Base-by-base conservation (phyloP, 92 coral and sea anemone species). In the Epizoanthus scotinus region DNA sequence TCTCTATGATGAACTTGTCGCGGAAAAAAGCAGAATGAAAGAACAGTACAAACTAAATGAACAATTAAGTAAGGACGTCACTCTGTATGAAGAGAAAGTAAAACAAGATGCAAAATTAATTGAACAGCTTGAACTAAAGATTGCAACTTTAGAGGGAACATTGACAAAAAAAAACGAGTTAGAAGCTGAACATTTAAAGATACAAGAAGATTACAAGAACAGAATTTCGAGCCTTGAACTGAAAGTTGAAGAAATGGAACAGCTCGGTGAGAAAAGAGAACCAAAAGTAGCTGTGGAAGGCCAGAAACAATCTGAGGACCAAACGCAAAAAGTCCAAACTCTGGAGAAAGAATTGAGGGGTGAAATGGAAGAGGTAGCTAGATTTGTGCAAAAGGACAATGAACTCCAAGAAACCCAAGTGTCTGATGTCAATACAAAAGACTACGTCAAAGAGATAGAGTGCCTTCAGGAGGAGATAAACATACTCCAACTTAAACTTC, bases 1-100 rank as follows among this genome's bases (percentile, higher is more conserved):
- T 49, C 78, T 92, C 36, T 92, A 92, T 70, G 97, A 92, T 42
- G 97, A 92, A 60, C 84, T 92, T 29, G 97, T 92, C 10, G 79
- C 97, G 2, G 97, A 92, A 79, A 88, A 88, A 52, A 68, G 77
- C 54, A 86, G 90, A 22, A 87, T 84, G 22, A 92, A 90, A 58
- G 94, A 90, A 47, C 85, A 79, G 73, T 62, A 83, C 63, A 84
- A 83, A 29, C 83, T 82, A 70, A 92, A 90, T 54, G 86, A 92
- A 8, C 90, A 85, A 44, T 85, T 92, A 12, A 85, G 85, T 59
- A 86, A 78, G 20, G 86, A 92, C 55, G 63, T 92, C 2, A 85
- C 82, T n/a, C 72, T 78, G 10, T 75, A 87, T 10, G 92, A 92
- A 77, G 92, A 87, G 20, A 86, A 85, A 22, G 87, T 65, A 36